phyloP scores from a whole-genome alignment of 2,113 vertebrate species.

The Australoheros scitulus region DNA sequence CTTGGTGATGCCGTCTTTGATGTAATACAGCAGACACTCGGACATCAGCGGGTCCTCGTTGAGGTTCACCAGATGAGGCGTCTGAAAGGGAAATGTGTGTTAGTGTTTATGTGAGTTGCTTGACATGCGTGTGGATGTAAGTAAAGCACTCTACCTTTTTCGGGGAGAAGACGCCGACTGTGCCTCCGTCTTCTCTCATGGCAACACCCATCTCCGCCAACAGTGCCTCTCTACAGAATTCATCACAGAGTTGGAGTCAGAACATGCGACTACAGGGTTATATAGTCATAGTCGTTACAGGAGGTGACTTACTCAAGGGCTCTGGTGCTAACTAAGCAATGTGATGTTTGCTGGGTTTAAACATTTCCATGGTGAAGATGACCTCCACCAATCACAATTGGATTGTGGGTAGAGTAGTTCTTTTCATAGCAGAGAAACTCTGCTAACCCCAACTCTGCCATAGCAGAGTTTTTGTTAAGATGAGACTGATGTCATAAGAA shows the following conservation, averaged over 20 bases:
- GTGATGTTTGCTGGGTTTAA: too few relatives aligned
- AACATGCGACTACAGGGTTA: background rate
- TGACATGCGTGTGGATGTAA: background rate
- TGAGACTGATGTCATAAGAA: too few relatives aligned
- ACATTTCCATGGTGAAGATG: too few relatives aligned
- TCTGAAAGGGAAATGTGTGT: slow-evolving; percentile 75
- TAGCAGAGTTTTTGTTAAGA: too few relatives aligned
- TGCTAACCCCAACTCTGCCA: too few relatives aligned
- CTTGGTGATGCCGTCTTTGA: slow-evolving; percentile 97
- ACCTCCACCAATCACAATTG: too few relatives aligned
- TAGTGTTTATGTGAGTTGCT: background rate
- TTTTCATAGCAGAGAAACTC: too few relatives aligned
- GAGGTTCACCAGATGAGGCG: slow-evolving; percentile 94
- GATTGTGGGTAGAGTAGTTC: too few relatives aligned
- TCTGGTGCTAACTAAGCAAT: too few relatives aligned
- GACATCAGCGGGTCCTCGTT: slow-evolving; percentile 98
- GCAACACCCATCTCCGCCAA: slow-evolving; percentile 98
- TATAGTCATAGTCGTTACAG: background rate
- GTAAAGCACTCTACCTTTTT: slow-evolving; percentile 87
- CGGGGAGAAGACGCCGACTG: slow-evolving; percentile 95
- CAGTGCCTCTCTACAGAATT: slow-evolving; percentile 88
- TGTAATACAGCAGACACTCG: slow-evolving; percentile 97
- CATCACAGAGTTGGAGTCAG: background rate
- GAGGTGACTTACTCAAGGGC: too few relatives aligned
- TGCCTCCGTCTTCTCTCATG: slow-evolving; percentile 97